Percentiles rank a stretch among this genome's conserved stretches.
Evolutionary conservation across 2,797 vertebrate species (phyloP).

Genomic region (Morus bassanus): DNA sequence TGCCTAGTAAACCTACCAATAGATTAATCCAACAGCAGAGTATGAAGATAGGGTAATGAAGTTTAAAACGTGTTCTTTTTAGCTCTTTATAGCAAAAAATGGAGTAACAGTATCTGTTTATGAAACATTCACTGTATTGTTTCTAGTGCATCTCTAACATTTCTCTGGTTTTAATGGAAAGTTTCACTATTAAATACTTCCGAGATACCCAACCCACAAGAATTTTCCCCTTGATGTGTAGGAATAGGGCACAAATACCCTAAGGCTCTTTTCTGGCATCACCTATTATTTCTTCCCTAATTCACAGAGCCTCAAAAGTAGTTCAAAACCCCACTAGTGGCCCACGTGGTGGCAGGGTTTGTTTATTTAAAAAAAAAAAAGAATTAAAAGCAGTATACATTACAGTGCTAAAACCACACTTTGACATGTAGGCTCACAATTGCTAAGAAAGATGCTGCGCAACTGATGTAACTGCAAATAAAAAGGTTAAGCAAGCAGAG

Average conservation of each 20-base stretch:
- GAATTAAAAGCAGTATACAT: background rate
- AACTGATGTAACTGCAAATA: background rate
- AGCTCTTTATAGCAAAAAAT: background rate
- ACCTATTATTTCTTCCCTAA: background rate
- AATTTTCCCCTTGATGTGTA: background rate
- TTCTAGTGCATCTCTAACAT: background rate
- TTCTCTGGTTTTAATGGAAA: background rate
- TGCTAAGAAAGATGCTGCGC: background rate
- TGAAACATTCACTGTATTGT: background rate
- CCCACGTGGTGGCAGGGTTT: background rate
- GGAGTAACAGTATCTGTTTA: background rate
- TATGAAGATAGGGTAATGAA: background rate
- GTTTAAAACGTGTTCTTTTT: background rate
- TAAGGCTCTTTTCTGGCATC: background rate
- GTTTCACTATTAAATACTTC: background rate
- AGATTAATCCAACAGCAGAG: background rate
- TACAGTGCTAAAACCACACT: background rate
- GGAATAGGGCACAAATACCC: background rate
- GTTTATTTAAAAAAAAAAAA: background rate
- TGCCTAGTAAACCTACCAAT: background rate
- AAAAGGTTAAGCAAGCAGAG: background rate
- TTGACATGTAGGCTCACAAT: background rate
- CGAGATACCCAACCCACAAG: background rate
- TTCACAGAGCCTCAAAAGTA: background rate
- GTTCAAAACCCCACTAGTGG: background rate